A percentile compares a stretch with the other conserved stretches of the same genome.
Conservation (phyloP, 2,888 invertebrate genomes). For the Papilio protenor region DNA sequence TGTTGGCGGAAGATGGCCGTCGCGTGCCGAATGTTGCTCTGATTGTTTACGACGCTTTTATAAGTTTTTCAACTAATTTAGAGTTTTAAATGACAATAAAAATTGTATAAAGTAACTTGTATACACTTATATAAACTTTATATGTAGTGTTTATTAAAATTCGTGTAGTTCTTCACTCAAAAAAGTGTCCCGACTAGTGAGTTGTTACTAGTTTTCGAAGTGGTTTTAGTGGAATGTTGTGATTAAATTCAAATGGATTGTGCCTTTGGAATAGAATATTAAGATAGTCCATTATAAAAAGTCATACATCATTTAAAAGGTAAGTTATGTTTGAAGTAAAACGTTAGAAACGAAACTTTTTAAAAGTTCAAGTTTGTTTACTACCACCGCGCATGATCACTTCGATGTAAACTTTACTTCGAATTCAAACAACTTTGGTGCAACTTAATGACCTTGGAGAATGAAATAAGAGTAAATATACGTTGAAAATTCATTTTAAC, state of each 20-base stretch:
- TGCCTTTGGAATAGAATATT: constrained; percentile 64
- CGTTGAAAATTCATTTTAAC: not conserved
- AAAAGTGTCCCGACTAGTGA: constrained; percentile 71
- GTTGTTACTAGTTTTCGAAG: constrained; percentile 77
- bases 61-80: constrained; percentile 71
- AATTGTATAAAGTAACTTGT: constrained; percentile 59
- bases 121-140: constrained; percentile 54
- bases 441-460: constrained; percentile 19
- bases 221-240: constrained; percentile 80
- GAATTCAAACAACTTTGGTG: constrained; percentile 34
- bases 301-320: constrained; percentile 65
- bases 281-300: constrained; percentile 55
- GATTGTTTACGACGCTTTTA: constrained; percentile 76
- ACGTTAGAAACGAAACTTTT: constrained; percentile 63
- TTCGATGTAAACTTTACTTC: constrained; percentile 52
- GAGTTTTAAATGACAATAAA: constrained; percentile 59
- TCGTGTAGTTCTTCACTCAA: constrained; percentile 67
- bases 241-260: constrained; percentile 76
- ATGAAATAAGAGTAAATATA: not conserved
- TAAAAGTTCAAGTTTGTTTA: constrained; percentile 75
- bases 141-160: constrained; percentile 60
- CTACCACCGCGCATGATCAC: constrained; percentile 78
- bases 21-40: constrained; percentile 79
- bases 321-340: constrained; percentile 54
- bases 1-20: constrained; percentile 82